These are phyloP conservation scores for Resseliella maxima DNA, from an alignment of 2,888 invertebrate species.

Conservation along the genomic window DNA sequence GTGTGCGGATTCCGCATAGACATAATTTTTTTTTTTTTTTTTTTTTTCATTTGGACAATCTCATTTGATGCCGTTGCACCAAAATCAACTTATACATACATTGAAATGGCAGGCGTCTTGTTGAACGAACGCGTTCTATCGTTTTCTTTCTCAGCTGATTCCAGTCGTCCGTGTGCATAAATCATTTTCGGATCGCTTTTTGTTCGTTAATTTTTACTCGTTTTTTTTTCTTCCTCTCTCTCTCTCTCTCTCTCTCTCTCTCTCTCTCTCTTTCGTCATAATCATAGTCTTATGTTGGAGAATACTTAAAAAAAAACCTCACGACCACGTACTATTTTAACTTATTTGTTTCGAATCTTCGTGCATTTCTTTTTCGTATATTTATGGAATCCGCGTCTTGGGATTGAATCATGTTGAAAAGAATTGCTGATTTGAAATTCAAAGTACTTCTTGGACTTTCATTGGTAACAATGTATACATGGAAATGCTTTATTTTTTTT, in stretches of 20 bases:
- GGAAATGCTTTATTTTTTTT: not conserved
- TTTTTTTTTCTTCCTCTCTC: not conserved
- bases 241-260: too few species aligned
- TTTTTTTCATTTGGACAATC: not conserved
- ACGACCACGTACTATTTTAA: slow-evolving; percentile 19
- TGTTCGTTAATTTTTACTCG: not conserved
- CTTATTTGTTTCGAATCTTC: not conserved
- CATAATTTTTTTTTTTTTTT: not conserved
- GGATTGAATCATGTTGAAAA: not conserved
- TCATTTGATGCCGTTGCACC: slow-evolving; percentile 2
- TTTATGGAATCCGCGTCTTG: not conserved
- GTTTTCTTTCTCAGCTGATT: not conserved
- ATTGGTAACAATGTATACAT: not conserved
- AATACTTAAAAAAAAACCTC: slow-evolving; percentile 2
- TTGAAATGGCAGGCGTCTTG: not conserved
- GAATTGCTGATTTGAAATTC: slow-evolving; percentile 21
- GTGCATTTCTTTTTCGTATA: not conserved
- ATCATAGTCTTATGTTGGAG: not conserved
- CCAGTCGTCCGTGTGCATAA: slow-evolving; percentile 6
- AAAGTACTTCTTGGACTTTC: not conserved
- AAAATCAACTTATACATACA: not conserved
- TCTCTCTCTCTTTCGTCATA: too few species aligned
- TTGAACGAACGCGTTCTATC: not conserved
- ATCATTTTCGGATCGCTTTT: not conserved
- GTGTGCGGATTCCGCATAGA: not conserved